Evolutionary conservation across 2,888 invertebrate species (phyloP).

Genomic region (Carterocephalus palaemon): DNA sequence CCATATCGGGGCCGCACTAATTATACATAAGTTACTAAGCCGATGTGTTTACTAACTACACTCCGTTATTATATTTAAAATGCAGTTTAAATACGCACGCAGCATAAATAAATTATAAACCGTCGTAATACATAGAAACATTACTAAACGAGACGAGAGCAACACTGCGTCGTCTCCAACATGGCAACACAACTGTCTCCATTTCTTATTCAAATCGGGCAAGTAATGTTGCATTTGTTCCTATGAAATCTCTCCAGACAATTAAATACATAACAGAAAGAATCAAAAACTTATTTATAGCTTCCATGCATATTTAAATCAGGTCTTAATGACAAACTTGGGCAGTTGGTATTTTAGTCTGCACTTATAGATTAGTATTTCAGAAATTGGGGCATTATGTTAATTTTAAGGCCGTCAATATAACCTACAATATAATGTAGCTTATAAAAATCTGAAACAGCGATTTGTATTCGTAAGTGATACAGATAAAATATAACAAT

Average conservation of each 20-base stretch:
- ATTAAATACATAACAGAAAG: not conserved
- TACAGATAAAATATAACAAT: slow-evolving; percentile 10
- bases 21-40: slow-evolving; percentile 17
- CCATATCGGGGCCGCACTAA: slow-evolving; percentile 10
- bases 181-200: slow-evolving; percentile 21
- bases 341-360: too few relatives aligned
- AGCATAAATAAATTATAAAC: not conserved
- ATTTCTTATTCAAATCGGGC: slow-evolving; percentile 18
- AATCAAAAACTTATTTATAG: not conserved
- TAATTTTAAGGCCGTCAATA: too few relatives aligned
- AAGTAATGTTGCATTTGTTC: slow-evolving; percentile 19
- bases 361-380: too few relatives aligned
- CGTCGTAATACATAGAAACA: slow-evolving; percentile 2
- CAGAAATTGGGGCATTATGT: too few relatives aligned
- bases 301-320: slow-evolving; percentile 16
- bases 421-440: slow-evolving; percentile 6
- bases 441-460: slow-evolving; percentile 7
- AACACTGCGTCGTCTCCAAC: not conserved
- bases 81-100: slow-evolving; percentile 13
- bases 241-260: slow-evolving; percentile 4
- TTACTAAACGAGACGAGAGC: not conserved
- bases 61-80: slow-evolving; percentile 5
- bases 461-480: slow-evolving; percentile 15
- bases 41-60: slow-evolving; percentile 13
- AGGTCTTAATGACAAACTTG: slow-evolving; percentile 11